phyloP scores from a whole-genome alignment of 2,888 invertebrate species.

The Empis livida region DNA sequence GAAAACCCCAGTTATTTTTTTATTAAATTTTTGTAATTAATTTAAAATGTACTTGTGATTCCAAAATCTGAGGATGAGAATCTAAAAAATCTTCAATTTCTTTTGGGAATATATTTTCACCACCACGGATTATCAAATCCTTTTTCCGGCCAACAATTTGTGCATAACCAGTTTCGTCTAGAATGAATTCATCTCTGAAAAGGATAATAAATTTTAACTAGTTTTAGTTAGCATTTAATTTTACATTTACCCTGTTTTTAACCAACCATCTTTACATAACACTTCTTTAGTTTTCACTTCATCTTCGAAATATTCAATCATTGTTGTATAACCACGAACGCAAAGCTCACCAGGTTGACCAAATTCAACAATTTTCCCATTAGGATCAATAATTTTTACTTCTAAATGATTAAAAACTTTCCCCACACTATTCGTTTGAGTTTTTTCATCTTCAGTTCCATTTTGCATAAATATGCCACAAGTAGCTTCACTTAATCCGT shows the following conservation, averaged over 20 bases:
- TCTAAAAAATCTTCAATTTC: slow-evolving; percentile 63
- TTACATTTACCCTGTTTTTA: slow-evolving; percentile 52
- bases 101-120: slow-evolving; percentile 71
- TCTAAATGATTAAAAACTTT: slow-evolving; percentile 43
- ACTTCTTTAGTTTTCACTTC: slow-evolving; percentile 53
- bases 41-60: slow-evolving; percentile 43
- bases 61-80: slow-evolving; percentile 52
- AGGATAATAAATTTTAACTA: background rate
- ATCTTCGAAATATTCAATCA: slow-evolving; percentile 66
- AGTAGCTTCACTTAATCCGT: slow-evolving; percentile 47
- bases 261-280: slow-evolving; percentile 54
- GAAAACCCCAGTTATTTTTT: slow-evolving; percentile 12
- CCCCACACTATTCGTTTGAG: slow-evolving; percentile 41
- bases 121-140: slow-evolving; percentile 66
- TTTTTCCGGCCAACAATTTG: slow-evolving; percentile 56
- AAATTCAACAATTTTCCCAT: slow-evolving; percentile 48
- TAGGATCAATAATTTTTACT: slow-evolving; percentile 44
- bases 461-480: slow-evolving; percentile 41
- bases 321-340: slow-evolving; percentile 53
- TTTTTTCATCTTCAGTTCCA: slow-evolving; percentile 35
- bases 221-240: background rate
- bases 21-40: background rate
- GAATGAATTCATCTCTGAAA: slow-evolving; percentile 41
- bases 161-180: slow-evolving; percentile 53
- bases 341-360: slow-evolving; percentile 61